phyloP scores from a whole-genome alignment of 1,140 invertebrate species.

The Cotesia glomerata region DNA sequence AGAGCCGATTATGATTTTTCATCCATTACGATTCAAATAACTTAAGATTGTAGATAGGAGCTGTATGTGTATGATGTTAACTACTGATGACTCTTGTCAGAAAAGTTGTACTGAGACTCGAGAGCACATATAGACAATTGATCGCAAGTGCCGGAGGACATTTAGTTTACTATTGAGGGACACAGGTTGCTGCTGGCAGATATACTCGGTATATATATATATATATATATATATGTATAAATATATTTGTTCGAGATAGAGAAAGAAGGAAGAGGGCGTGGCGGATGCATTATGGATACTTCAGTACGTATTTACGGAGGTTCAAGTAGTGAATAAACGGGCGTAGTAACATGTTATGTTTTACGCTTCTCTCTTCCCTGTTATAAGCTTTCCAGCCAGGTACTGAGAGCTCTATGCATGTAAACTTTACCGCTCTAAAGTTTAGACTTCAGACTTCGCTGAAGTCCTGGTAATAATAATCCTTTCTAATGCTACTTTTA shows the following conservation, averaged over 20 bases:
- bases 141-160: neutral
- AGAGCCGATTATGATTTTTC: no score
- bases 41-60: no score
- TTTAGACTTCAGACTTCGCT: neutral
- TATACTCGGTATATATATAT: neutral
- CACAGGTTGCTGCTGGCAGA: slow-evolving; percentile 9
- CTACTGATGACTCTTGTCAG: neutral
- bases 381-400: neutral
- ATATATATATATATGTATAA: no score
- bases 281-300: slow-evolving; percentile 43
- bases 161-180: neutral
- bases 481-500: neutral
- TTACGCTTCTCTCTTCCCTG: slow-evolving; percentile 30
- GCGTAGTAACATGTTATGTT: slow-evolving; percentile 37
- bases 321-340: slow-evolving; percentile 31
- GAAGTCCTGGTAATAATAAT: neutral
- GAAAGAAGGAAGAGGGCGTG: slow-evolving; percentile 30
- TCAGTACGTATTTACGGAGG: slow-evolving; percentile 32
- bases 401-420: neutral
- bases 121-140: neutral
- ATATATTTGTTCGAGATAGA: neutral
- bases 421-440: neutral
- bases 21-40: no score
- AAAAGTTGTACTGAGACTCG: no score
- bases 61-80: no score